phyloP scores from a whole-genome alignment of 2,113 vertebrate genomes.

The Sylvietta virens region DNA sequence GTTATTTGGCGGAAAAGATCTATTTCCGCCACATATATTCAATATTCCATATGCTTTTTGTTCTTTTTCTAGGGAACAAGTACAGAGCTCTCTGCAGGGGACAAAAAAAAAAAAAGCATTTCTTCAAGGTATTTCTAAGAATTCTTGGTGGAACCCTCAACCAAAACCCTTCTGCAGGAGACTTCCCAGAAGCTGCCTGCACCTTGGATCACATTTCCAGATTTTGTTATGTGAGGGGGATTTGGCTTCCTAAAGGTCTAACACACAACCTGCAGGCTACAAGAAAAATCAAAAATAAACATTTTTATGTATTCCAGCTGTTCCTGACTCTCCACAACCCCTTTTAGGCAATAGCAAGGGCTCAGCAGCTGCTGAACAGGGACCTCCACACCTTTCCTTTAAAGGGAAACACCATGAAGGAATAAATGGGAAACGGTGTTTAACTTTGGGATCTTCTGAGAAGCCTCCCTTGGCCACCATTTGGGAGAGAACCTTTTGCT shows the following conservation, averaged over 20 bases:
- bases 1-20: neutral
- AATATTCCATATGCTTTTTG: rapidly evolving
- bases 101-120: neutral
- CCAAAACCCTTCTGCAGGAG: neutral
- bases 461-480: neutral
- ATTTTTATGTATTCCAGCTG: neutral
- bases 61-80: neutral
- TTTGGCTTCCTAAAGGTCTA: neutral
- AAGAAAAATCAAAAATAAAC: neutral
- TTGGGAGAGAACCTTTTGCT: neutral
- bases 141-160: neutral
- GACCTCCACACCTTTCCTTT: neutral
- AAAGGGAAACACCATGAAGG: neutral
- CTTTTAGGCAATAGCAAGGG: neutral
- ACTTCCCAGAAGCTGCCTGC: neutral
- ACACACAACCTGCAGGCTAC: too few species aligned
- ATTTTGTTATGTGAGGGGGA: neutral
- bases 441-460: neutral
- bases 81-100: neutral
- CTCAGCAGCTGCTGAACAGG: neutral
- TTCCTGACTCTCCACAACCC: neutral
- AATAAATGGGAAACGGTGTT: neutral
- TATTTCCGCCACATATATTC: neutral
- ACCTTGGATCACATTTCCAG: neutral
- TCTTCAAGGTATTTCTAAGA: neutral